Conservation (phyloP, 2,113 vertebrate species). For the Ictalurus furcatus region DNA sequence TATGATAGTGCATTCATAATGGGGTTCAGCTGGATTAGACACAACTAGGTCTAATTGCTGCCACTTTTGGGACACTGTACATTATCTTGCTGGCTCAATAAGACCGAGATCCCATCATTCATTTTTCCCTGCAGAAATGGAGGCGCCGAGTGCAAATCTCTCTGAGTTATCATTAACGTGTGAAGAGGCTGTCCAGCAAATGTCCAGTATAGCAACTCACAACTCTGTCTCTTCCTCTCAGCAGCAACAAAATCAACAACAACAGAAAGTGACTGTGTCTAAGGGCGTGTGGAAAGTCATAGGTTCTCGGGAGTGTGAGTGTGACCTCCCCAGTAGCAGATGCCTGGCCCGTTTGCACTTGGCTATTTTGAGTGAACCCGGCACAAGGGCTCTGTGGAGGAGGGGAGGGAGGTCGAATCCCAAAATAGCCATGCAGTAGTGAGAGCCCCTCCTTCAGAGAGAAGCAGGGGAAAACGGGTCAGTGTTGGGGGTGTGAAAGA, state of each 20-base stretch:
- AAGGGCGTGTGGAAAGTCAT: slow-evolving; percentile 13
- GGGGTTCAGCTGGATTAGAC: too few species aligned
- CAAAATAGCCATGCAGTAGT: slow-evolving; percentile 79
- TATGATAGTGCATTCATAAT: too few species aligned
- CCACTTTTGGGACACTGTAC: too few species aligned
- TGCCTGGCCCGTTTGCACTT: slow-evolving; percentile 36
- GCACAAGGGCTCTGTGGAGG: slow-evolving; percentile 54
- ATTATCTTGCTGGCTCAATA: background rate
- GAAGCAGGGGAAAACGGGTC: slow-evolving; percentile 59
- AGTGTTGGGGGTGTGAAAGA: slow-evolving; percentile 38
- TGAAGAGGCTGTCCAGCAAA: background rate
- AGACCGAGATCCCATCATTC: background rate
- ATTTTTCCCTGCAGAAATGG: background rate
- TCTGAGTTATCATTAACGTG: background rate
- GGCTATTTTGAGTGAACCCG: slow-evolving; percentile 56
- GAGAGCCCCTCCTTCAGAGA: slow-evolving; percentile 61
- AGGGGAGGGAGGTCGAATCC: slow-evolving; percentile 76
- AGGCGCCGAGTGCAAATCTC: background rate
- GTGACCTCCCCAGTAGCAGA: slow-evolving; percentile 49
- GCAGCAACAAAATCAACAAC: slow-evolving; percentile 21
- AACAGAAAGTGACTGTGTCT: slow-evolving; percentile 37
- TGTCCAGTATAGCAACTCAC: background rate
- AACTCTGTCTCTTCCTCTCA: background rate
- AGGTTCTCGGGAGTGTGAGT: slow-evolving; percentile 3
- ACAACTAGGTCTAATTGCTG: too few species aligned